These are phyloP conservation scores for Argyresthia goedartella DNA, from an alignment of 2,888 invertebrate genomes.

Conservation along the genomic window DNA sequence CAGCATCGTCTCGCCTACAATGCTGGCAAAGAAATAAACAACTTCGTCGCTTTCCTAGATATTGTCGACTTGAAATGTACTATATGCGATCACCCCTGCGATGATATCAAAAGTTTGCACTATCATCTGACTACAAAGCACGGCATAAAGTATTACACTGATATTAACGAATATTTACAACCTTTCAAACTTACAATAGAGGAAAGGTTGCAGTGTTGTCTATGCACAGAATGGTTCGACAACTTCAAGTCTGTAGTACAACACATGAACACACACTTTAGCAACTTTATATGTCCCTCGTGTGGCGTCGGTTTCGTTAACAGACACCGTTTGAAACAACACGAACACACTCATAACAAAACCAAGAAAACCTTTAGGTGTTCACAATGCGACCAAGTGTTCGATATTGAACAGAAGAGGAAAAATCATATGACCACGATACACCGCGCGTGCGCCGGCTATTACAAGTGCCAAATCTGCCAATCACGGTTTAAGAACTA, in stretches of 20 bases:
- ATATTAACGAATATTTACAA: slow-evolving; percentile 49
- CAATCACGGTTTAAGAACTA: neutral
- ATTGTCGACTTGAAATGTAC: slow-evolving; percentile 1
- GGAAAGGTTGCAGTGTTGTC: neutral
- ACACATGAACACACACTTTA: neutral
- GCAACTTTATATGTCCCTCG: neutral
- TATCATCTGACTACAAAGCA: slow-evolving; percentile 45
- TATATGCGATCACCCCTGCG: neutral
- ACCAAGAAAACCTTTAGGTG: neutral
- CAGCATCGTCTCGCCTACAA: slow-evolving; percentile 53
- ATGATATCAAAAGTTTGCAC: slow-evolving; percentile 14
- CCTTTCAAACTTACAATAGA: slow-evolving; percentile 17
- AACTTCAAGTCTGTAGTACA: neutral
- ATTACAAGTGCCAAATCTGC: neutral
- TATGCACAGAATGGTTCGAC: neutral
- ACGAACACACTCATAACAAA: neutral
- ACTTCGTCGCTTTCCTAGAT: slow-evolving; percentile 21
- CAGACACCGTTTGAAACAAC: neutral
- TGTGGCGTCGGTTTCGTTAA: neutral
- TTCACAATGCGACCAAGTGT: neutral
- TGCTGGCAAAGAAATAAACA: slow-evolving; percentile 20
- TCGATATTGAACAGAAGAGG: neutral
- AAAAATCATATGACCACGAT: neutral
- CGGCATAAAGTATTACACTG: slow-evolving; percentile 30
- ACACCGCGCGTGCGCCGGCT: neutral